phyloP scores from a whole-genome alignment of 2,888 invertebrate genomes.

The Oconnorella tubifera region DNA sequence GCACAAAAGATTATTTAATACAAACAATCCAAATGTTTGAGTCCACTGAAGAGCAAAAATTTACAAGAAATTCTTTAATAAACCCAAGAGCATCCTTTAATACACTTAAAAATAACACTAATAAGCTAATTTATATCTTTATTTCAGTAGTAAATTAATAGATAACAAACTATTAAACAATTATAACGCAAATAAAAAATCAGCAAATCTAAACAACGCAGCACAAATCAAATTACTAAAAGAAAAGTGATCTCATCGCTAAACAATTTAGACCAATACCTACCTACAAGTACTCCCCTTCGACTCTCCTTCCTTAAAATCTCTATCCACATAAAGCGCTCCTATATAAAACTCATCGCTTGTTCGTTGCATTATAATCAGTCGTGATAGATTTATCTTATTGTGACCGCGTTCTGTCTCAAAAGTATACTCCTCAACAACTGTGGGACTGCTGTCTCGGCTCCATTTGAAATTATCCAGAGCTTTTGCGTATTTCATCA shows the following conservation, averaged over 20 bases:
- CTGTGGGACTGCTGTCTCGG: constrained; percentile 72
- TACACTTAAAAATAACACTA: no score
- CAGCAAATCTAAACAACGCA: neutral
- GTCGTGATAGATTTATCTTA: constrained; percentile 76
- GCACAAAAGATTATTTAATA: no score
- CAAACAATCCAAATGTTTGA: no score
- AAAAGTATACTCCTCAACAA: constrained; percentile 81
- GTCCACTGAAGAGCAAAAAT: no score
- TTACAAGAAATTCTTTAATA: no score
- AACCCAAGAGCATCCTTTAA: no score
- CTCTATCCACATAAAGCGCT: constrained; percentile 82
- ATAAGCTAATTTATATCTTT: no score
- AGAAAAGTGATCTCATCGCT: neutral
- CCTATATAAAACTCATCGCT: constrained; percentile 85
- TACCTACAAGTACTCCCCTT: constrained; percentile 81
- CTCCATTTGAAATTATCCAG: constrained; percentile 66
- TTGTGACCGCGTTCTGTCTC: constrained; percentile 75
- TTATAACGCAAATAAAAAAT: constrained; percentile 21
- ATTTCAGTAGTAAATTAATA: no score
- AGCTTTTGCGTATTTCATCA: constrained; percentile 59
- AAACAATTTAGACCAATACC: neutral
- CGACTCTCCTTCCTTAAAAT: constrained; percentile 69
- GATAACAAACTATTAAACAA: no score
- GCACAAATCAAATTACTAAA: neutral
- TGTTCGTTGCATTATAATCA: constrained; percentile 80